Evolutionary conservation across 1,140 invertebrate species (phyloP), one percentile per base, ranked within the genome.

Genomic region (Reticulitermes speratus): DNA sequence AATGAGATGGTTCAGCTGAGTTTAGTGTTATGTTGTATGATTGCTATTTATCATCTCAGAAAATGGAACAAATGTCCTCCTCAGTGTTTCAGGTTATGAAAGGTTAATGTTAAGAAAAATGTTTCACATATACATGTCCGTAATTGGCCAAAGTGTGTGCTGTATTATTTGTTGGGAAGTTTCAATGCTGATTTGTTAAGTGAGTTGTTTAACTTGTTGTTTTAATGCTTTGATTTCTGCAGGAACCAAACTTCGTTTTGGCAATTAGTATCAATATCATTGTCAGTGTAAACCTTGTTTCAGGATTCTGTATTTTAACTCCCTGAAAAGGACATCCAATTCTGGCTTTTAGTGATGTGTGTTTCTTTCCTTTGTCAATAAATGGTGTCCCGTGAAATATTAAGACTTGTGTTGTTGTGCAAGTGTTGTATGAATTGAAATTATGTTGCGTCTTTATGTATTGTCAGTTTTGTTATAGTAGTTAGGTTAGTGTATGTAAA

Each of bases 401-500:
- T 75, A 30, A 25, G 25, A 14, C 7, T 75, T 30, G 65, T 30
- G 12, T 75, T 75, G 25, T n/a, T 30, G 65, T 30, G n/a, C n/a
- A 25, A 75, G 11, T 75, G 65, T 75, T 75, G 65, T 75, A 75
- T 75, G 25, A 25, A 75, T 75, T 75, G n/a, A 75, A 75, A 8
- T 75, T 12, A 30, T 14, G n/a, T 30, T 75, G 21, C 1, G n/a
- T 75, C 65, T 75, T 55, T 48, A 75, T 30, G 25, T 75, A 75
- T 75, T 75, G n/a, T 75, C 65, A 75, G 14, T 75, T 75, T 75
- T 75, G 21, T 65, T 65, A 30, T 75, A 75, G n/a, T 75, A 75
- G 65, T 75, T 14, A 23, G 3, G 65, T 25, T 75, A 75, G 65
- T 30, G 25, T 75, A 75, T 25, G n/a, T 25, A n/a, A 75, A 75